Conservation (phyloP, 2,113 vertebrate species). For the Phrynocephalus versicolor region DNA sequence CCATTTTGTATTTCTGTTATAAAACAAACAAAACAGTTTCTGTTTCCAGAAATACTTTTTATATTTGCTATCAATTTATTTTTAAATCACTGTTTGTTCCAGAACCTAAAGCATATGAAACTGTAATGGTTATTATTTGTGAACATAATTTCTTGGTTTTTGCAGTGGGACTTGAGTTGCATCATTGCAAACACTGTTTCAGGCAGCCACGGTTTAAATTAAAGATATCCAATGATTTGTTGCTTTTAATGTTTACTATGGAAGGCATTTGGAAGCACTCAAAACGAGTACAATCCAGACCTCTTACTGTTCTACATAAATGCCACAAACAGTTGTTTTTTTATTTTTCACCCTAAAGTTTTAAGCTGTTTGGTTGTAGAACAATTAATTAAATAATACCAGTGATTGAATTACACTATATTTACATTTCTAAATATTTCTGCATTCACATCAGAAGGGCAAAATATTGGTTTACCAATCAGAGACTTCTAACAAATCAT, state of each 20-base stretch:
- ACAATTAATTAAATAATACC: neutral
- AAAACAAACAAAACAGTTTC: slow-evolving; percentile 12
- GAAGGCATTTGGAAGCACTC: slow-evolving; percentile 37
- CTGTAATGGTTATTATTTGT: slow-evolving; percentile 35
- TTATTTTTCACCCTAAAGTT: neutral
- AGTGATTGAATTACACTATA: neutral
- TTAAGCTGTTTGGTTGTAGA: neutral
- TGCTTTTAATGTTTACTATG: slow-evolving; percentile 22
- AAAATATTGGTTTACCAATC: neutral
- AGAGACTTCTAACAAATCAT: neutral
- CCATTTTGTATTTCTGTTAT: neutral
- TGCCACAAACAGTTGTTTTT: neutral
- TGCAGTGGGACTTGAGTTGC: slow-evolving; percentile 34
- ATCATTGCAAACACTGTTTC: slow-evolving; percentile 27
- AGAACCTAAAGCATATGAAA: slow-evolving; percentile 33
- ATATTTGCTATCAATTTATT: neutral
- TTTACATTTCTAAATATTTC: slow-evolving; percentile 9
- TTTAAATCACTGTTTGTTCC: slow-evolving; percentile 8
- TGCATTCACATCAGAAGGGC: neutral
- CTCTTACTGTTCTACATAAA: neutral
- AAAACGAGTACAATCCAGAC: neutral
- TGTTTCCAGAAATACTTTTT: slow-evolving; percentile 16
- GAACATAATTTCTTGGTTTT: slow-evolving; percentile 29
- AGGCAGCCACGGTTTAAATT: slow-evolving; percentile 19
- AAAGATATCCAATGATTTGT: neutral